Base-by-base conservation (phyloP, 2,888 invertebrate species). In the Calliphora vomitoria region DNA sequence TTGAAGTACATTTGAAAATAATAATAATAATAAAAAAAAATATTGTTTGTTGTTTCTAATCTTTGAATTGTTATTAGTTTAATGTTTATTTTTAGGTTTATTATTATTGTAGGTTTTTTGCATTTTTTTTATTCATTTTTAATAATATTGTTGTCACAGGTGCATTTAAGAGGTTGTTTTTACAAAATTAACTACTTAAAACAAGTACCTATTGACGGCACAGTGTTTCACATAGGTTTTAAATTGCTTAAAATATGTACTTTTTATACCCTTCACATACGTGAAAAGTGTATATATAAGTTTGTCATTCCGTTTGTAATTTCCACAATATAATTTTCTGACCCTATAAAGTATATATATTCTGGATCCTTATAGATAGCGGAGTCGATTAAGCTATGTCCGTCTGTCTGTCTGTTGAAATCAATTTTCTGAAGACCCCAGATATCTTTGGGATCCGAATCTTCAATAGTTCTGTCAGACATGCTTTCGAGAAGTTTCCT, bases 61-160 rank as follows among this genome's bases (percentile, higher is more conserved):
- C 41, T 60, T n/a, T 60, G 44, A 1, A 44, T 44, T 60, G 11
- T 62, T 47, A 62, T 62, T 62, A 62, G 31, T 75, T 47, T 50
- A 50, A n/a, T 20, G 15, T 64, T 64, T 76, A 50, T 76, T 76
- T 76, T 50, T 76, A 76, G 50, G 2, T 50, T 64, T 62, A 8
- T 44, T 8, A 11, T 38, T 38, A 10, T 35, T 31, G 31, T 62
- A 8, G 11, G 44, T 60, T 60, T n/a, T 15, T n/a, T 6, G 15
- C 20, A 55, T 55, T 60, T 18, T 25, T 58, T 25, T 60, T 60
- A 31, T 15, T 62, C n/a, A 31, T 66, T 66, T 41, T 66, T 66
- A 41, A 41, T 66, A 66, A 13, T 41, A 44, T 20, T 66, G 44
- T 41, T 66, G 3, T 44, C 20, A 41, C 66, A 66, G 66, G 66